A percentile compares a stretch with the other conserved stretches of the same genome.
phyloP scores from a whole-genome alignment of 2,888 invertebrate genomes.

The Baccha elongata region DNA sequence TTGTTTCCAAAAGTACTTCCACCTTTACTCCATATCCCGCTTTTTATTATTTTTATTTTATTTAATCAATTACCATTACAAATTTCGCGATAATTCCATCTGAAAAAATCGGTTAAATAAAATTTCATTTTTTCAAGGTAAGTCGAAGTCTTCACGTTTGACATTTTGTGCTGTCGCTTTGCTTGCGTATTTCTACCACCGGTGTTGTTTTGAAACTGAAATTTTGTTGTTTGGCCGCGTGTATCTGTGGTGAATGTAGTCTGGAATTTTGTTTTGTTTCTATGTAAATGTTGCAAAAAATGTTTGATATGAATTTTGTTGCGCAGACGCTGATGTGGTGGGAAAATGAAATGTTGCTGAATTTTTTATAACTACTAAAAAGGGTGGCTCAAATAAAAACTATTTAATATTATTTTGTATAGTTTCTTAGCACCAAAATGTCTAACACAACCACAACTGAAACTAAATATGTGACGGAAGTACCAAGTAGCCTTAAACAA shows the following conservation, averaged over 20 bases:
- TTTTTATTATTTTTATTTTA: constrained; percentile 36
- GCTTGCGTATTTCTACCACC: constrained; percentile 58
- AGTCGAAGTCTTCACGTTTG: constrained; percentile 66
- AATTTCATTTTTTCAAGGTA: constrained; percentile 48
- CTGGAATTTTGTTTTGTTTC: constrained; percentile 6
- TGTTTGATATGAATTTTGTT: not conserved
- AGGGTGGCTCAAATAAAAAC: constrained; percentile 38
- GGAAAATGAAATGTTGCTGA: not conserved
- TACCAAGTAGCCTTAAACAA: constrained; percentile 96
- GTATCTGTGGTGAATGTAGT: constrained; percentile 67
- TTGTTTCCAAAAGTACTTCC: constrained; percentile 32
- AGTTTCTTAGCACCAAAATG: constrained; percentile 39
- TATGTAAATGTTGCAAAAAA: constrained; percentile 28
- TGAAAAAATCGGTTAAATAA: constrained; percentile 25
- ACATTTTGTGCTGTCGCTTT: constrained; percentile 45
- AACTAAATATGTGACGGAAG: constrained; percentile 92
- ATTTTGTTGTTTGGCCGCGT: constrained; percentile 56
- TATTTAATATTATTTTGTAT: constrained; percentile 7
- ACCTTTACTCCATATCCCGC: constrained; percentile 14
- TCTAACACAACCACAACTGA: constrained; percentile 84
- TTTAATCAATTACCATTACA: constrained; percentile 32
- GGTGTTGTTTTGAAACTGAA: constrained; percentile 67
- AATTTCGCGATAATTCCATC: constrained; percentile 20
- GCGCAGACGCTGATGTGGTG: constrained; percentile 45
- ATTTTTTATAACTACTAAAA: not conserved